A percentile compares a stretch with the other conserved stretches of the same genome.
phyloP scores from a whole-genome alignment of 2,888 invertebrate genomes.

The Eupithecia subumbrata region DNA sequence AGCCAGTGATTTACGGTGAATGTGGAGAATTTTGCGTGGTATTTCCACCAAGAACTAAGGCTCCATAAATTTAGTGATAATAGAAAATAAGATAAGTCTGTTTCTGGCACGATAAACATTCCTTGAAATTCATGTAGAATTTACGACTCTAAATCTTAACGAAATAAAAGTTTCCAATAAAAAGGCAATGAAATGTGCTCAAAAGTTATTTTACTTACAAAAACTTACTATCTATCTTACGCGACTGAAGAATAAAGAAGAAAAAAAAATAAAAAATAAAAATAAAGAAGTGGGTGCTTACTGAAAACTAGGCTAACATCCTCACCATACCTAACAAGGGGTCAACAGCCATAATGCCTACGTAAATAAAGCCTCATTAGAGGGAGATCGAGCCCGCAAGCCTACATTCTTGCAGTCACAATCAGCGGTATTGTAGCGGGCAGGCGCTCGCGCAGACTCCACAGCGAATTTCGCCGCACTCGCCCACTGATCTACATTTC shows the following conservation, averaged over 20 bases:
- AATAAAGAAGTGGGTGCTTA: background rate
- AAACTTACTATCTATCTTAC: background rate
- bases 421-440: conserved; percentile 37
- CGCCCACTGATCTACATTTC: conserved; percentile 85
- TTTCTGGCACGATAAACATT: background rate
- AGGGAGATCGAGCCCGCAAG: conserved; percentile 15
- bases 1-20: conserved; percentile 8
- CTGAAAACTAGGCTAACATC: conserved; percentile 1
- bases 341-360: conserved; percentile 8
- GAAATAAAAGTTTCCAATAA: background rate
- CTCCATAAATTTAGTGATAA: conserved; percentile 8
- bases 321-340: conserved; percentile 1
- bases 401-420: conserved; percentile 30
- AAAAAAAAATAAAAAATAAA: too few species aligned
- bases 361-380: conserved; percentile 28
- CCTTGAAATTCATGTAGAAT: conserved; percentile 8
- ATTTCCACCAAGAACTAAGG: conserved; percentile 20
- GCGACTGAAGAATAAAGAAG: background rate
- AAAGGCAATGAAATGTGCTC: background rate
- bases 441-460: conserved; percentile 60
- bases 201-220: background rate
- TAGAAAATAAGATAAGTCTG: conserved; percentile 5
- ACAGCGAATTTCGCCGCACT: conserved; percentile 81
- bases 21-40: conserved; percentile 10
- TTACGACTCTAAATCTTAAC: background rate